Evolutionary conservation across 2,797 vertebrate species (phyloP).

Genomic region (Sebastes paucispinis): DNA sequence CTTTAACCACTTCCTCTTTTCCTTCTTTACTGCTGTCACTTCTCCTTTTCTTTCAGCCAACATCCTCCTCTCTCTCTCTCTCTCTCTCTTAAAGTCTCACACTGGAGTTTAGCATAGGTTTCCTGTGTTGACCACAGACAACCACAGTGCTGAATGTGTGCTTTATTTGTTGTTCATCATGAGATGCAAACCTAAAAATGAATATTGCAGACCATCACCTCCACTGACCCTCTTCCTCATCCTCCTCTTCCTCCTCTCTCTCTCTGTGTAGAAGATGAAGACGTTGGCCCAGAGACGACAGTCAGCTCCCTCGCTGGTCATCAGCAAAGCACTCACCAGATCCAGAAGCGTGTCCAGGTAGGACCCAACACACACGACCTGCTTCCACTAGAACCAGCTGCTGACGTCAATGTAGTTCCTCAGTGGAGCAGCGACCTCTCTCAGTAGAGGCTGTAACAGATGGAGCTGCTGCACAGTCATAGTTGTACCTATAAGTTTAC

Average conservation of each 20-base stretch:
- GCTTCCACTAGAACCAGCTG: not conserved
- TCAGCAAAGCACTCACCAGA: constrained; percentile 93
- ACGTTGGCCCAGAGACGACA: constrained; percentile 92
- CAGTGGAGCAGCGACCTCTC: not conserved
- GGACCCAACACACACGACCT: not conserved
- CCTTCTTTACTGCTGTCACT: constrained; percentile 26
- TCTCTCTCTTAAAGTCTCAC: no score
- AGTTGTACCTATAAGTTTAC: not conserved
- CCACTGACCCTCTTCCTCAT: constrained; percentile 12
- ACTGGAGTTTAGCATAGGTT: not conserved
- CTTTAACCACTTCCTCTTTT: constrained; percentile 38
- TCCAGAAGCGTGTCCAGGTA: constrained; percentile 89
- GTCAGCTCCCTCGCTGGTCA: constrained; percentile 92
- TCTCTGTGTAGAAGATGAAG: constrained; percentile 91
- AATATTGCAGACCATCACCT: not conserved
- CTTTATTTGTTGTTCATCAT: not conserved
- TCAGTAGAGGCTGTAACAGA: not conserved
- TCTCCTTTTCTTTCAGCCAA: constrained; percentile 40
- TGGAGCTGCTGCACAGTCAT: not conserved
- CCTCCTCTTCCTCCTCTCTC: not conserved
- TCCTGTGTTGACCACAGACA: constrained; percentile 12
- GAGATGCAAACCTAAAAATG: not conserved
- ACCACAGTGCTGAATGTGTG: not conserved
- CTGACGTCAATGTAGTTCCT: constrained; percentile 9
- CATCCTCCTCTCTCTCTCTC: not conserved